Conservation (phyloP, 2,797 vertebrate species). For the Sandelia bainsii region DNA sequence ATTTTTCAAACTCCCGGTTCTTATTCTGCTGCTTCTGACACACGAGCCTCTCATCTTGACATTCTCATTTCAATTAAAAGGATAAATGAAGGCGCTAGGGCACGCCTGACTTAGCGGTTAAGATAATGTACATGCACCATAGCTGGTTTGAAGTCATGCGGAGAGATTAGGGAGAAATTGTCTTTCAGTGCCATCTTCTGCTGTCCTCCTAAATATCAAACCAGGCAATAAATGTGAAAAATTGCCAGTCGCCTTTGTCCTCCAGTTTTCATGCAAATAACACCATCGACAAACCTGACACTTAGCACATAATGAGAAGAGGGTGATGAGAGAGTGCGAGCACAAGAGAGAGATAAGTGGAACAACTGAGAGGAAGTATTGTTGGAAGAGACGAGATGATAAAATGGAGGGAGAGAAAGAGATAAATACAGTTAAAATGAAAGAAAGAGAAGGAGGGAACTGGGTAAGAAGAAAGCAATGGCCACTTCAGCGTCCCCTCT, state of each 20-base stretch:
- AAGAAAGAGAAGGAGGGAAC: slow-evolving; percentile 5
- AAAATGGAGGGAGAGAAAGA: slow-evolving; percentile 30
- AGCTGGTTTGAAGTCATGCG: slow-evolving; percentile 41
- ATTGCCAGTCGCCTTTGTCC: slow-evolving; percentile 65
- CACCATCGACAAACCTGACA: slow-evolving; percentile 71
- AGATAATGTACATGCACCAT: slow-evolving; percentile 45
- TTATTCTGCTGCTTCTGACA: slow-evolving; percentile 44
- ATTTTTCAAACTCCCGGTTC: slow-evolving; percentile 40
- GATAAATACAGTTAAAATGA: slow-evolving; percentile 46
- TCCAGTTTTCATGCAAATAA: slow-evolving; percentile 75
- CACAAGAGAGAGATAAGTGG: slow-evolving; percentile 68
- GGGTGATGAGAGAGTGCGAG: slow-evolving; percentile 64
- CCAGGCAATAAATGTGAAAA: slow-evolving; percentile 65
- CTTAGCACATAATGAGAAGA: slow-evolving; percentile 75
- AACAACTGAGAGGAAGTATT: slow-evolving; percentile 69
- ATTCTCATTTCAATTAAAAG: slow-evolving; percentile 71
- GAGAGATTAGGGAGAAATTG: slow-evolving; percentile 37
- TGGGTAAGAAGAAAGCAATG: slow-evolving; percentile 23
- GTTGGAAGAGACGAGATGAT: slow-evolving; percentile 58
- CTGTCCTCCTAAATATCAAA: slow-evolving; percentile 70
- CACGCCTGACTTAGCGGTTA: slow-evolving; percentile 45
- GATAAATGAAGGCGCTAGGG: slow-evolving; percentile 40
- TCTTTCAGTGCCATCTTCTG: slow-evolving; percentile 33
- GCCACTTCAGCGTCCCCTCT: slow-evolving; percentile 20
- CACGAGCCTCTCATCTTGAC: slow-evolving; percentile 39